Base-by-base conservation (phyloP, 1,140 invertebrate genomes). In the Calephelis nemesis region DNA sequence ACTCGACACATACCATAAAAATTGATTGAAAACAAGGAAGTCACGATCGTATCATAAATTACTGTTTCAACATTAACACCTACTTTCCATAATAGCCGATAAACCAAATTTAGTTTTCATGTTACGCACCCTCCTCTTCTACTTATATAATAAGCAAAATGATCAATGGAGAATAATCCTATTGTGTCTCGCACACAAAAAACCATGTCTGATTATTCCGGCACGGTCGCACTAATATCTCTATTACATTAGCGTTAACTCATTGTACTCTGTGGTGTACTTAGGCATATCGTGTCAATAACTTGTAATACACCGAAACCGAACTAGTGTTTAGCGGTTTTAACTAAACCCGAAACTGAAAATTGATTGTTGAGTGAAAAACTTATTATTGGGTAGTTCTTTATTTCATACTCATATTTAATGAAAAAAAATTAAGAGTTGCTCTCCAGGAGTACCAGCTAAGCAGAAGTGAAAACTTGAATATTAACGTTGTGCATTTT, bases 21-120 rank as follows among this genome's bases (percentile, higher is more conserved):
- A 68, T 70, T 78, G 60, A 80, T 74, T 76, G 68, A 81, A 87
- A 88, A 84, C 76, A 69, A 58, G 76, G 77, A 83, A 88, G 88
- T 91, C 88, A 91, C 87, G 87, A 87, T 84, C 79, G 69, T 52
- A 72, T 77, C 72, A 90, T 91, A 91, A 90, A 91, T 91, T 82
- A 85, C 82, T 80, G 75, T 81, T 83, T 77, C 81, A 82, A 87
- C 86, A 91, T 91, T 88, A 90, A 85, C 88, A 91, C 88, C 88
- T 90, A 91, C 84, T 91, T 88, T 90, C 86, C 88, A 91, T 91
- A 91, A 90, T 88, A 89, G 85, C 84, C 88, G 88, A 90, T 91
- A 91, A 91, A 91, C 88, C 88, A 91, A 91, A 91, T 91, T 91
- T 91, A 90, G 88, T 89, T 91, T 91, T 90, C 87, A 90, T 91